Evolutionary conservation across 2,888 invertebrate genomes (phyloP).

Genomic region (Xanthia togata): DNA sequence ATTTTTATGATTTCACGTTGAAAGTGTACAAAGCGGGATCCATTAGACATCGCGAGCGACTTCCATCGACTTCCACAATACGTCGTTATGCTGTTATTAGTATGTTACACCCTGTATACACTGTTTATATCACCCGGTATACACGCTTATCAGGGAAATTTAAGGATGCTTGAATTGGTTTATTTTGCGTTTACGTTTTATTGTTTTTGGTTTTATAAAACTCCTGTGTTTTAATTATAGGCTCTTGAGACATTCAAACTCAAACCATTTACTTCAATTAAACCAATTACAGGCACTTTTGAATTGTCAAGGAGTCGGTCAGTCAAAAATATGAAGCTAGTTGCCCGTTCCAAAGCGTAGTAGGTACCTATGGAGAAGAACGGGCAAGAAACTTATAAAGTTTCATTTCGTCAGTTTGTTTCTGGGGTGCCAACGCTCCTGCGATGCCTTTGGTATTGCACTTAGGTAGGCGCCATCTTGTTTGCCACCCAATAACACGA

Average conservation of each 20-base stretch:
- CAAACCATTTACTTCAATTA: too few species aligned
- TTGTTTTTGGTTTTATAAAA: not conserved
- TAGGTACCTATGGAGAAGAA: too few species aligned
- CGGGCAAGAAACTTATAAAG: too few species aligned
- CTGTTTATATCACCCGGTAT: constrained; percentile 21
- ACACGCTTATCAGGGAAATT: constrained; percentile 13
- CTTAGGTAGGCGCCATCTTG: too few species aligned
- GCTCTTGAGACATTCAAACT: too few species aligned
- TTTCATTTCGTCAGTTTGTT: not conserved
- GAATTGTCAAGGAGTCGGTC: too few species aligned
- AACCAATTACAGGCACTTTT: too few species aligned
- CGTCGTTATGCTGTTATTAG: constrained; percentile 62
- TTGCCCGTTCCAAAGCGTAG: too few species aligned
- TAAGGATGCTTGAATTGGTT: not conserved
- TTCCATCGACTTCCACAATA: constrained; percentile 60
- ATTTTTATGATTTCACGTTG: constrained; percentile 67
- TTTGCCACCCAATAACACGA: too few species aligned
- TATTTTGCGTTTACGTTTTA: not conserved
- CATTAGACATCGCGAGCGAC: constrained; percentile 63
- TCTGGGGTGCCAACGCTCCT: not conserved
- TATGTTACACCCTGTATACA: constrained; percentile 49
- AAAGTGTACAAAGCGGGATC: constrained; percentile 69
- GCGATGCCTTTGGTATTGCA: not conserved
- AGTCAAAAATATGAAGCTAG: too few species aligned
- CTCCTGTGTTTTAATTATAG: not conserved